Percentiles rank a stretch among this genome's conserved stretches.
phyloP scores from a whole-genome alignment of 2,113 vertebrate genomes.

The Marmota flaviventris region DNA sequence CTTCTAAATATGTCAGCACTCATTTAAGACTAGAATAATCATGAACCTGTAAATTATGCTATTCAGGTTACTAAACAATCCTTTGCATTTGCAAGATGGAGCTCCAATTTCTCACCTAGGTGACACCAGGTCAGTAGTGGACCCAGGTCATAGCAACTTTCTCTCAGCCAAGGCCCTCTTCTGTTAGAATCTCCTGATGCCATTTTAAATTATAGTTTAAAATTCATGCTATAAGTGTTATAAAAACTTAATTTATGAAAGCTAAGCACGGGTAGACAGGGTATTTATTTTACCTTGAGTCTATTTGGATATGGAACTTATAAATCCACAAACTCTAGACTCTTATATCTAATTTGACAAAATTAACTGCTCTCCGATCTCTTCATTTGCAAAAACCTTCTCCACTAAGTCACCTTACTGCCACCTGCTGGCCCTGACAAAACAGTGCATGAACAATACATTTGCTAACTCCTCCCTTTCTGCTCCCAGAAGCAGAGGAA shows the following conservation, averaged over 20 bases:
- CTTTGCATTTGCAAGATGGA: background rate
- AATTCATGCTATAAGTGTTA: background rate
- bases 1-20: background rate
- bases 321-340: background rate
- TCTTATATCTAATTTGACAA: background rate
- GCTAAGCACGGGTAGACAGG: background rate
- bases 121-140: background rate
- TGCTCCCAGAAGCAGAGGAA: background rate
- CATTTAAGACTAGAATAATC: background rate
- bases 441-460: background rate
- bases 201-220: background rate
- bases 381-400: background rate
- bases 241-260: constrained; percentile 31
- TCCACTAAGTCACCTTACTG: background rate
- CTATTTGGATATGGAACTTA: background rate
- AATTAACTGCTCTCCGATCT: constrained; percentile 1
- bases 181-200: background rate
- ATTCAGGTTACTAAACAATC: background rate
- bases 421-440: constrained; percentile 66
- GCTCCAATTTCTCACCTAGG: background rate
- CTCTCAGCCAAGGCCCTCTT: background rate
- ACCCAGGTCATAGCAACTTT: background rate
- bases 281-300: background rate
- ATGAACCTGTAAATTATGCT: background rate
- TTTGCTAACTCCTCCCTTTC: too few species aligned